Percentiles rank a stretch among this genome's conserved stretches.
Evolutionary conservation across 2,113 vertebrate genomes (phyloP).

Genomic region (Rhinopomastus cyanomelas): DNA sequence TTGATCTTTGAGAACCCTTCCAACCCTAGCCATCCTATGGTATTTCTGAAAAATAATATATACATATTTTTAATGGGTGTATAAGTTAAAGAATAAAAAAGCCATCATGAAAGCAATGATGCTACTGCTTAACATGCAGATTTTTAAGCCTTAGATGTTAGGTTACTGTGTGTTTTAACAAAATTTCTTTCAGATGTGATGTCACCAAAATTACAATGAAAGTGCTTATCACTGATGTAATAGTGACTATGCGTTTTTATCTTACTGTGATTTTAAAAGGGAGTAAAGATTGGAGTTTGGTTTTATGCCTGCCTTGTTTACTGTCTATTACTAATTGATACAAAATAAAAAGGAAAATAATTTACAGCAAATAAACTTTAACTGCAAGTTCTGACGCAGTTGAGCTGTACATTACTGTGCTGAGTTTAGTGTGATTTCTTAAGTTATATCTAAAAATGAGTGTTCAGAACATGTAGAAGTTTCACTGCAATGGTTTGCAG

Average conservation of each 20-base stretch:
- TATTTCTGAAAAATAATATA: too few species aligned
- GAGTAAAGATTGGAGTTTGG: not conserved
- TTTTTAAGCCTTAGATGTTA: not conserved
- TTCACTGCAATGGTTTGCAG: not conserved
- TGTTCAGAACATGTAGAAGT: not conserved
- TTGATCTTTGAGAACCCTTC: too few species aligned
- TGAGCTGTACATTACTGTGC: not conserved
- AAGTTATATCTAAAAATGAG: not conserved
- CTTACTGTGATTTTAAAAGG: not conserved
- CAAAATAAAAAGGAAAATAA: not conserved
- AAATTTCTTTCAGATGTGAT: not conserved
- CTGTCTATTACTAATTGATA: not conserved
- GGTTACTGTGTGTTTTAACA: not conserved
- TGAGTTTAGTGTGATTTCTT: not conserved
- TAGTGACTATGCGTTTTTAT: not conserved
- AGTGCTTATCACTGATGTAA: not conserved
- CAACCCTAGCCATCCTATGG: too few species aligned
- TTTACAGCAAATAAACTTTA: not conserved
- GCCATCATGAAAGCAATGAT: not conserved
- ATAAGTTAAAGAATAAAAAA: rapidly evolving
- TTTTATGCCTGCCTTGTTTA: not conserved
- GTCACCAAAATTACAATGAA: not conserved
- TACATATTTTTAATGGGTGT: not conserved
- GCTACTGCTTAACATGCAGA: not conserved
- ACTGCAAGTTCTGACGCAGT: not conserved